Conservation (phyloP, 2,797 vertebrate species). For the Platalea minor region DNA sequence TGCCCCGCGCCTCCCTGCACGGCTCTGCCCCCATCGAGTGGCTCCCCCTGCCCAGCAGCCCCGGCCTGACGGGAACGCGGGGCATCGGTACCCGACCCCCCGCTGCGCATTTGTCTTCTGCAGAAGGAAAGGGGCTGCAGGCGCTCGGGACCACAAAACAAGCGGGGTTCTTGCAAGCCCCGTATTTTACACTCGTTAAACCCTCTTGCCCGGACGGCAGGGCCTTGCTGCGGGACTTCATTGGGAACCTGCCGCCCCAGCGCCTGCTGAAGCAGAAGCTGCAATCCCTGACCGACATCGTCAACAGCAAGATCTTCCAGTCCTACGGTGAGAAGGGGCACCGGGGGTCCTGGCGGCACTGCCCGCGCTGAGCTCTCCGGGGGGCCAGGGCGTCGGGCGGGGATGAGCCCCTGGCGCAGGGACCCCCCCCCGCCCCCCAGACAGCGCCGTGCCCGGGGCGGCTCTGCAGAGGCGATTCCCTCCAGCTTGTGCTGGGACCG, state of each 20-base stretch:
- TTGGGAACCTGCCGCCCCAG: constrained; percentile 39
- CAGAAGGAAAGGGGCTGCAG: background rate
- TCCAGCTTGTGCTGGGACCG: background rate
- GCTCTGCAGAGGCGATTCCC: background rate
- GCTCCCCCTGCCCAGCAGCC: background rate
- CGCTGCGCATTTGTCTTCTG: background rate
- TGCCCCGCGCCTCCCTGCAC: background rate
- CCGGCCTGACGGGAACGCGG: fast-evolving
- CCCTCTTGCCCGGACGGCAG: background rate
- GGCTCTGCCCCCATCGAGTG: fast-evolving
- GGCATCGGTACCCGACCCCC: fast-evolving
- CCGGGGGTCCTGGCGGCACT: fast-evolving
- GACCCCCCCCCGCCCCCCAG: background rate
- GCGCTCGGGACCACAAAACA: background rate
- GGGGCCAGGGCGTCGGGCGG: fast-evolving
- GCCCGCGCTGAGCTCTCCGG: background rate
- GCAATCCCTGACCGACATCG: constrained; percentile 42
- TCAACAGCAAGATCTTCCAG: constrained; percentile 43
- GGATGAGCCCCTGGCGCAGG: fast-evolving
- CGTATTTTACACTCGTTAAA: fast-evolving
- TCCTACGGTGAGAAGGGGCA: constrained; percentile 9
- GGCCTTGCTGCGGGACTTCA: constrained; percentile 46
- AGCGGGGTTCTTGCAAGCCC: fast-evolving
- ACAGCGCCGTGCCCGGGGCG: fast-evolving
- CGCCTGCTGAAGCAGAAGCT: constrained; percentile 66